These are phyloP conservation scores for Mixornis gularis DNA, from an alignment of 2,113 vertebrate genomes.

Conservation along the genomic window DNA sequence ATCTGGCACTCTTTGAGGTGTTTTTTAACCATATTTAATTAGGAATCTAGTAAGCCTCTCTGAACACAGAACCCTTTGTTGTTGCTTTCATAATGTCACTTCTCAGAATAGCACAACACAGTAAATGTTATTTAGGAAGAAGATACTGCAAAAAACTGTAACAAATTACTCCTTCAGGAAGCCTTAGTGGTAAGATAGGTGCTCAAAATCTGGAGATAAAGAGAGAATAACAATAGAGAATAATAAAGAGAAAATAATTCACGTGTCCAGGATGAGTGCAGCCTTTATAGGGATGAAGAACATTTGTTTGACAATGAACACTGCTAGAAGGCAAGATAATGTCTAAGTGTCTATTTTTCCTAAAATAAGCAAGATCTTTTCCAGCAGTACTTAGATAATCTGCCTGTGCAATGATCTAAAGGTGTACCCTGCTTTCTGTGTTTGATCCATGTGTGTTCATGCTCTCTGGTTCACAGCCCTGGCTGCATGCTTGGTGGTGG, in stretches of 20 bases:
- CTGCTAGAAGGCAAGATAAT: neutral
- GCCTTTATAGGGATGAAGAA: neutral
- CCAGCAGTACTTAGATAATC: neutral
- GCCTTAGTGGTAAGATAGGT: neutral
- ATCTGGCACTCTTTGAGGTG: neutral
- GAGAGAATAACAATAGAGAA: neutral
- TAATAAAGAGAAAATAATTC: neutral
- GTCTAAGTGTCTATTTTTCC: neutral
- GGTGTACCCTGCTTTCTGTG: neutral
- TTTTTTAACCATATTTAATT: neutral
- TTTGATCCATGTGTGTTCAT: neutral
- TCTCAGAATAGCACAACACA: neutral
- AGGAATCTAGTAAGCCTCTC: neutral
- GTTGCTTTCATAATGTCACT: neutral
- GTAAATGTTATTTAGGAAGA: neutral
- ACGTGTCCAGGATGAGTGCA: neutral
- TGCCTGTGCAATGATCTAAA: neutral
- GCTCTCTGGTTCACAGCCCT: neutral
- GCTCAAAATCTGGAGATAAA: neutral
- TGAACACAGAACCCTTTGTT: neutral
- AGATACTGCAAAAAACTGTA: neutral
- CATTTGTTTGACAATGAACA: neutral
- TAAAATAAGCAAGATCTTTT: neutral
- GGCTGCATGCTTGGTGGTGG: neutral
- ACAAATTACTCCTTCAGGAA: neutral